Evolutionary conservation across 2,888 invertebrate genomes (phyloP), one percentile per base, ranked within the genome.

Genomic region (Lasius platythorax): DNA sequence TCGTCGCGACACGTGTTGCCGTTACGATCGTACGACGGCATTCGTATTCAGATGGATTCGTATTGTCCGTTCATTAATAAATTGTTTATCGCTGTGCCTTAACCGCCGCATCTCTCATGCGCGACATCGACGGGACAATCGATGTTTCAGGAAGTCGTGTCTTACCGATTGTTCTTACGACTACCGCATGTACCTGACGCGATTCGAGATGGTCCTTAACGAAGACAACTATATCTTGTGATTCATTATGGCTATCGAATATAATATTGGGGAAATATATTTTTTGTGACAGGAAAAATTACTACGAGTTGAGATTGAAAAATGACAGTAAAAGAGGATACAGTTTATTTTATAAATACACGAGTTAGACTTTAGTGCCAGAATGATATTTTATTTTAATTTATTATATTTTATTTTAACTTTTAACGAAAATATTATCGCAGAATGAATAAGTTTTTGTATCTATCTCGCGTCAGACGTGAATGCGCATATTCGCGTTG

Each of bases 61-160:
- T 82, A 74, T 87, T 83, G 82, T 28, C 73, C 30, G 76, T 87
- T 89, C 91, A 86, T 90, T 90, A 90, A 90, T 90, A 90, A 90
- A 90, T 90, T 67, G 90, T 90, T 85, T 88, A 88, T 84, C 33
- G 82, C 56, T 79, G 79, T 8, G n/a, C 50, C 50, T 33, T n/a
- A 43, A 53, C 40, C 61, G 68, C 28, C 82, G 85, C 61, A 30
- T 53, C 61, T 9, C 30, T 18, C 43, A 23, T 46, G 11, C 67
- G 64, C 23, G 64, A 85, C 85, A 79, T 87, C 68, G 76, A 82
- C 50, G 73, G 61, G 15, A 30, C 76, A 33, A 56, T 64, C 67
- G 75, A 83, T 66, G 75, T 58, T 82, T 83, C 74, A 87, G 89
- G 90, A 90, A 90, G 91, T 90, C 88, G 72, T 87, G 90, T 90